phyloP scores from a whole-genome alignment of 2,797 vertebrate species.

The Galagoides demidoff region DNA sequence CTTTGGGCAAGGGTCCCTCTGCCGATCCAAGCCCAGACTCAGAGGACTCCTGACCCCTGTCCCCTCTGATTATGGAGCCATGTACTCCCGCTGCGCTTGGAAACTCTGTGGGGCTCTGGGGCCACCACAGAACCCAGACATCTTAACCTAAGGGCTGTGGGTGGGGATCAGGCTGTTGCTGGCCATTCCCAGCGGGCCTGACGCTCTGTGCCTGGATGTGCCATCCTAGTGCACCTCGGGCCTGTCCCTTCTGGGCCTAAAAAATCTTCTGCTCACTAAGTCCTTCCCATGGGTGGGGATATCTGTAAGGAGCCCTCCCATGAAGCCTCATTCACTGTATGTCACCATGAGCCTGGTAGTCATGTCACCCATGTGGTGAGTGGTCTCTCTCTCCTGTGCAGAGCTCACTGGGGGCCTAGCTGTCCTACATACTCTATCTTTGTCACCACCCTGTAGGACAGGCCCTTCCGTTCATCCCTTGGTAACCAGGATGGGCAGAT shows the following conservation, averaged over 20 bases:
- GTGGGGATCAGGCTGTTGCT: fast-evolving
- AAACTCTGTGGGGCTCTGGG: not conserved
- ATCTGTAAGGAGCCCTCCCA: not conserved
- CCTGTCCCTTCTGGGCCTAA: not conserved
- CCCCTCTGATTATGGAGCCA: not conserved
- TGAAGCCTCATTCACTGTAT: not conserved
- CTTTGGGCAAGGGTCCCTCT: not conserved
- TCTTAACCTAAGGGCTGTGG: not conserved
- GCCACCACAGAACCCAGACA: not conserved
- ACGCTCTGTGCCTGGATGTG: fast-evolving
- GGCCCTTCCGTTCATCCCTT: not conserved
- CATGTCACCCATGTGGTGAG: fast-evolving
- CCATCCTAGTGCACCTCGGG: not conserved
- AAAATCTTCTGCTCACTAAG: not conserved
- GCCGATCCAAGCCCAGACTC: not conserved
- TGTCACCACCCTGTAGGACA: not conserved
- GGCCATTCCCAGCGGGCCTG: not conserved
- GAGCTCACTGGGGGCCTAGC: not conserved
- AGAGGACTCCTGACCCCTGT: not conserved
- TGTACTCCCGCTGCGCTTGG: not conserved
- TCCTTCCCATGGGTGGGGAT: not conserved
- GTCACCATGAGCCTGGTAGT: fast-evolving
- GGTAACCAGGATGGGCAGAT: not conserved
- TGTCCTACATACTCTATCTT: too few relatives aligned
- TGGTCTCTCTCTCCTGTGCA: too few relatives aligned